phyloP scores from a whole-genome alignment of 1,140 invertebrate species.

The Orius laevigatus region DNA sequence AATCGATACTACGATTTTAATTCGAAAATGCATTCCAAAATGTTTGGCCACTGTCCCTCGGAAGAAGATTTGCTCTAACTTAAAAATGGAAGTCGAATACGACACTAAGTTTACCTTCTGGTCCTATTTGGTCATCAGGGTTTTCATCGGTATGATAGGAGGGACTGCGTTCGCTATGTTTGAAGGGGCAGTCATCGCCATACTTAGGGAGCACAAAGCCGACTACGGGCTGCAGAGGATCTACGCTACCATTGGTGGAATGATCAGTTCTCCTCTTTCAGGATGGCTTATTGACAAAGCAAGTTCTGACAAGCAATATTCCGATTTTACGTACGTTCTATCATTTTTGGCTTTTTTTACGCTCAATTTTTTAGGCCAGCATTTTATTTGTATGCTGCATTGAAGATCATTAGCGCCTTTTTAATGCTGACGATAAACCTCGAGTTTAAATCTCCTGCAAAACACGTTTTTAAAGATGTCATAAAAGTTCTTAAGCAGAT shows the following conservation, averaged over 20 bases:
- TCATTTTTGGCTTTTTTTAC: background rate
- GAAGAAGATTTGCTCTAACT: conserved; percentile 40
- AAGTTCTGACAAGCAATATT: conserved; percentile 39
- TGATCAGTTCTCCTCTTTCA: conserved; percentile 61
- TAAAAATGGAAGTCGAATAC: conserved; percentile 36
- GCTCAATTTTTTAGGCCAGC: conserved; percentile 42
- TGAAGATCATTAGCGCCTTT: conserved; percentile 47
- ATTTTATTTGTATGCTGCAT: conserved; percentile 57
- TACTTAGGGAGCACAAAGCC: conserved; percentile 55
- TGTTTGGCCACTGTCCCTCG: conserved; percentile 40
- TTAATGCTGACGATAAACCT: conserved; percentile 57
- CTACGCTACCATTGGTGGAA: conserved; percentile 59
- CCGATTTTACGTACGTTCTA: conserved; percentile 45
- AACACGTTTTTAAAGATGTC: conserved; percentile 53
- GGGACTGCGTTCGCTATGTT: conserved; percentile 67
- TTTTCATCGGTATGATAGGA: conserved; percentile 41
- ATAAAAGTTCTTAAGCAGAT: conserved; percentile 49
- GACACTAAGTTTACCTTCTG: conserved; percentile 54
- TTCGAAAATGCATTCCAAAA: conserved; percentile 26
- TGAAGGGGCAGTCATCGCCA: conserved; percentile 64
- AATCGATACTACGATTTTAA: conserved; percentile 20
- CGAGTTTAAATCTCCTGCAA: conserved; percentile 57
- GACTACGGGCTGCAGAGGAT: conserved; percentile 66
- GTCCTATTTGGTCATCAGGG: conserved; percentile 52
- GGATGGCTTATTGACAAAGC: conserved; percentile 55